Evolutionary conservation across 2,113 vertebrate genomes (phyloP).

Genomic region (Oncorhynchus keta): DNA sequence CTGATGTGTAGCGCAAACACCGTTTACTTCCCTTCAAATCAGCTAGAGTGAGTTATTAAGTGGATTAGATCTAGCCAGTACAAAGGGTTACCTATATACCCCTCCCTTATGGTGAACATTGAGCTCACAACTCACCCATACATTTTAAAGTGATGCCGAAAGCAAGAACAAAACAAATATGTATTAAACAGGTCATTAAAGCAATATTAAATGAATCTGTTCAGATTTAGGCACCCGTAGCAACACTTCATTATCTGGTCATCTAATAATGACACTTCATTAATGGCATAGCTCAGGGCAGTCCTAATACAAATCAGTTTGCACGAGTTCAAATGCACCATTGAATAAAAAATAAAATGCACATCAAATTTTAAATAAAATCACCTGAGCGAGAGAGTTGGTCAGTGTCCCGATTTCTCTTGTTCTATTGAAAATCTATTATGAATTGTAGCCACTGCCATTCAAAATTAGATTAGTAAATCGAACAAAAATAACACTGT

Average conservation of each 20-base stretch:
- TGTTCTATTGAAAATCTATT: constrained; percentile 1
- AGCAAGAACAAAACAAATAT: background rate
- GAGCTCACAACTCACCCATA: background rate
- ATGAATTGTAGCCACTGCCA: background rate
- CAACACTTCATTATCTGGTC: background rate
- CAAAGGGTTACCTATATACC: background rate
- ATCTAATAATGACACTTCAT: background rate
- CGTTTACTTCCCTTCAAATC: background rate
- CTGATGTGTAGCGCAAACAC: background rate
- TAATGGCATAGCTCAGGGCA: background rate
- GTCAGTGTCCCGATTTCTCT: constrained; percentile 1
- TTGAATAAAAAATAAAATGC: too few species aligned
- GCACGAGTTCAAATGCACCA: background rate
- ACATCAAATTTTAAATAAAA: too few species aligned
- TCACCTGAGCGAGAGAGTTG: background rate
- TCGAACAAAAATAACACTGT: constrained; percentile 10
- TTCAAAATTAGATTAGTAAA: background rate
- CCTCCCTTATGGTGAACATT: background rate
- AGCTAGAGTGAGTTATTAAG: background rate
- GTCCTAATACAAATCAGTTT: background rate
- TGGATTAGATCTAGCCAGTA: background rate
- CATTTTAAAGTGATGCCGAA: background rate
- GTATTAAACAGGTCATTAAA: constrained; percentile 5
- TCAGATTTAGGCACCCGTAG: background rate
- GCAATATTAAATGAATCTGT: background rate